phyloP scores from a whole-genome alignment of 2,888 invertebrate genomes.

The Tetranychus piercei region DNA sequence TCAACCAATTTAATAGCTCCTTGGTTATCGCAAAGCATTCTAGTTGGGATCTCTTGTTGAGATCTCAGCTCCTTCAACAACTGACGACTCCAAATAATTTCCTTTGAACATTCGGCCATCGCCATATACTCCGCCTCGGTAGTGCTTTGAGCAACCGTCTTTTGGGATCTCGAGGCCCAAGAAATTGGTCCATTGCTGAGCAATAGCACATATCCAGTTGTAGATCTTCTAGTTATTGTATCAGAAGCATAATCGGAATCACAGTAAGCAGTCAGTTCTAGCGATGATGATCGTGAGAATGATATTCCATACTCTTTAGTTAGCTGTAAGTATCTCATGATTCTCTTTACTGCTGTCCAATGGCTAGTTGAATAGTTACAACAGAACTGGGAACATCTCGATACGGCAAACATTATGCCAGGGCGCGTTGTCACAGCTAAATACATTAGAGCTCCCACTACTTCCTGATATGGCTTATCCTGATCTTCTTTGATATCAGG shows the following conservation, averaged over 20 bases:
- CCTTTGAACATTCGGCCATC: slow-evolving; percentile 23
- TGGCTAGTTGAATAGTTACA: neutral
- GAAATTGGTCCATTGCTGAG: neutral
- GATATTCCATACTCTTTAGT: slow-evolving; percentile 1
- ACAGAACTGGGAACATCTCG: slow-evolving; percentile 2
- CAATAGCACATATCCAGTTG: slow-evolving; percentile 18
- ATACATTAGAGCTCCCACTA: slow-evolving; percentile 7
- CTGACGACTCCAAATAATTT: slow-evolving; percentile 26
- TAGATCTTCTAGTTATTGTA: slow-evolving; percentile 19
- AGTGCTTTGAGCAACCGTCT: no score
- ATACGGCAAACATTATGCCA: neutral
- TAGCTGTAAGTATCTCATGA: slow-evolving; percentile 14
- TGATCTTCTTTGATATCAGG: neutral
- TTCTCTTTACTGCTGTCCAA: slow-evolving; percentile 17
- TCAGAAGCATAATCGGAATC: slow-evolving; percentile 26
- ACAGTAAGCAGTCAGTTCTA: slow-evolving; percentile 17
- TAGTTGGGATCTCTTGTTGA: slow-evolving; percentile 23
- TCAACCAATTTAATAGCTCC: slow-evolving; percentile 22
- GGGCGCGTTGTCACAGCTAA: neutral
- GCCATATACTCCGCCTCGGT: no score
- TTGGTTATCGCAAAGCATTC: slow-evolving; percentile 24
- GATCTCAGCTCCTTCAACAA: slow-evolving; percentile 24
- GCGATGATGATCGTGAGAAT: no score
- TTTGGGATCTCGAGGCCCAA: slow-evolving; percentile 20
- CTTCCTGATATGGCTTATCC: slow-evolving; percentile 11